Percentiles rank a stretch among this genome's conserved stretches.
phyloP scores from a whole-genome alignment of 1,140 invertebrate genomes.

The Cardiocondyla obscurior region DNA sequence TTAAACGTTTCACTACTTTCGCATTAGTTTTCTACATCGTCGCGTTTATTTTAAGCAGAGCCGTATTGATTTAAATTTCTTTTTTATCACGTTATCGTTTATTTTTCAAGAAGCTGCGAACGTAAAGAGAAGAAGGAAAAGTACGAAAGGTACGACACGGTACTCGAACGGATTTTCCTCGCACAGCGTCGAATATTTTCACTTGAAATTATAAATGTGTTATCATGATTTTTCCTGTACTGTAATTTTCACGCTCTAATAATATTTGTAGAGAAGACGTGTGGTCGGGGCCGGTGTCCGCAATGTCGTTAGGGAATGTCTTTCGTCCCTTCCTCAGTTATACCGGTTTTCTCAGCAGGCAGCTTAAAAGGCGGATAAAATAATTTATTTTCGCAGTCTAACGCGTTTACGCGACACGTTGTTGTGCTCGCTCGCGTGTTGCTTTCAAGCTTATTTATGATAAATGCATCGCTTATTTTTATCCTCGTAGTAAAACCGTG shows the following conservation, averaged over 20 bases:
- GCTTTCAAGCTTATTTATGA: slow-evolving; percentile 51
- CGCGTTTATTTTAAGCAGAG: slow-evolving; percentile 15
- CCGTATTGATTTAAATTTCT: slow-evolving; percentile 1
- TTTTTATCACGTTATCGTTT: background rate
- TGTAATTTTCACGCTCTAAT: slow-evolving; percentile 60
- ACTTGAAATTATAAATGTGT: slow-evolving; percentile 50
- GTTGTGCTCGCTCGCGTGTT: slow-evolving; percentile 41
- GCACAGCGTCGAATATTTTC: slow-evolving; percentile 29
- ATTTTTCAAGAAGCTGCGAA: slow-evolving; percentile 13
- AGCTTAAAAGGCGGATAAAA: slow-evolving; percentile 68
- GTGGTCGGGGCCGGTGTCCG: slow-evolving; percentile 1
- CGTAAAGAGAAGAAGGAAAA: background rate
- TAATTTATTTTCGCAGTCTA: slow-evolving; percentile 67
- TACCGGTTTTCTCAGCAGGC: slow-evolving; percentile 59
- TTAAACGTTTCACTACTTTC: background rate
- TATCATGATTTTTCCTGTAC: slow-evolving; percentile 39
- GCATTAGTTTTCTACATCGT: background rate
- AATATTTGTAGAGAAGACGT: slow-evolving; percentile 57
- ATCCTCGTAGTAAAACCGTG: background rate
- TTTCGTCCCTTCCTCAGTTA: slow-evolving; percentile 38
- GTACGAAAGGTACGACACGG: background rate
- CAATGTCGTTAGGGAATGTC: slow-evolving; percentile 65
- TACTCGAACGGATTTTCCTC: slow-evolving; percentile 4
- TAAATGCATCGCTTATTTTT: slow-evolving; percentile 32
- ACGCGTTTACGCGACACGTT: slow-evolving; percentile 60